Evolutionary conservation across 2,113 vertebrate species (phyloP), one percentile per base, ranked within the genome.

Genomic region (Centropristis striata): DNA sequence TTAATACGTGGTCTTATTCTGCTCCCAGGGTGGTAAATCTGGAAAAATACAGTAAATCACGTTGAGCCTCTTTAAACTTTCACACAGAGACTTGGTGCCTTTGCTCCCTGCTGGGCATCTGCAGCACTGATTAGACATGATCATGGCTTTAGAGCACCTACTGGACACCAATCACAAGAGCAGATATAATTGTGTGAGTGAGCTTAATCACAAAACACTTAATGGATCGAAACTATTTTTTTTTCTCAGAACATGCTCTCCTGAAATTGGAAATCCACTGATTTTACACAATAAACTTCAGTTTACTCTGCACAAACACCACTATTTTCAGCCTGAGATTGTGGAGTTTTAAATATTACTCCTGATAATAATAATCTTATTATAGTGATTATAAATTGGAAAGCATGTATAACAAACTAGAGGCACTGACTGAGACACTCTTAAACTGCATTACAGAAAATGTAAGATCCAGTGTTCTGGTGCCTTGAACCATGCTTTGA

Each of bases 51-150:
- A 78, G 50, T 89, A 88, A 89, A 88, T 88, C 77, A 80, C 71
- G 44, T 74, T 80, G 76, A 90, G 89, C 81, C 75, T 86, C 85
- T 90, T 91, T 75, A 86, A 90, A 93, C 90, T 92, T 93, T 93
- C 92, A 82, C 91, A 89, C 66, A 75, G 77, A 55, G 81, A 77
- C 57, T 46, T 5, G 41, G 85, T 71, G 79, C 69, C 60, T 36
- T 37, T 16, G 54, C 73, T 61, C 65, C 90, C 81, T 59, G 84
- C 66, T 83, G 81, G 55, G 75, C 58, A 71, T 61, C 81, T 77
- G 25, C 81, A 86, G 84, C 81, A 47, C 86, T 83, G 90, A 92
- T 91, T 86, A 89, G 85, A 86, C 89, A 75, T 79, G 82, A 86
- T 90, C 86, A 72, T 49, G 54, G 59, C 61, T 71, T 87, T 66